These are phyloP conservation scores for Oenanthe melanoleuca DNA, from an alignment of 2,113 vertebrate species.

Conservation along the genomic window DNA sequence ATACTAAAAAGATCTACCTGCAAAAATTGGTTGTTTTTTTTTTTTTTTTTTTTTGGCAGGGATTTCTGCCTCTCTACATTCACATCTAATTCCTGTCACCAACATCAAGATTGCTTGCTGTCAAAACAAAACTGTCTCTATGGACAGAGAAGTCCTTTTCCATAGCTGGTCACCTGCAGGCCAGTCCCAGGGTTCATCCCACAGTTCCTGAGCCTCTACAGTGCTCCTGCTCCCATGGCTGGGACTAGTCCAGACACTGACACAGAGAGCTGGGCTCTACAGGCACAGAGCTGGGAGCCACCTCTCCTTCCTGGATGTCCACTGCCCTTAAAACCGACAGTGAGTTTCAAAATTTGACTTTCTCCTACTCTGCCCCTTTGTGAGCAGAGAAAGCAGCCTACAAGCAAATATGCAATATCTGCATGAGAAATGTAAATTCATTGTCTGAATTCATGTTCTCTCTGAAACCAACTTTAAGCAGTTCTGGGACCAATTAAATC, in stretches of 20 bases:
- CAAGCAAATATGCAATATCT: not conserved
- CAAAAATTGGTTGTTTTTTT: not conserved
- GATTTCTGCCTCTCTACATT: not conserved
- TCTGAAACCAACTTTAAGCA: not conserved
- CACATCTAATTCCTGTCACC: not conserved
- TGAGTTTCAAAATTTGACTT: not conserved
- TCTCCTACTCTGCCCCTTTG: not conserved
- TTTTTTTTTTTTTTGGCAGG: not conserved
- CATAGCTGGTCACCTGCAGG: not conserved
- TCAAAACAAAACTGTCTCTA: not conserved
- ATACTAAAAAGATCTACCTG: not conserved
- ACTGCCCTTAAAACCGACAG: not conserved
- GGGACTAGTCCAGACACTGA: not conserved
- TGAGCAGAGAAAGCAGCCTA: not conserved
- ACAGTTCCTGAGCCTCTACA: not conserved
- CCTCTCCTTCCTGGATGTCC: not conserved
- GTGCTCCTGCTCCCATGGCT: not conserved
- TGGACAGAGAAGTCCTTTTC: not conserved
- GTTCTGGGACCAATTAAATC: not conserved
- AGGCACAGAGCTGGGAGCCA: not conserved
- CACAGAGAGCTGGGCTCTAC: not conserved
- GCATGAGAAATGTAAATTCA: not conserved
- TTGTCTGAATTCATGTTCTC: not conserved
- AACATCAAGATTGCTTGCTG: not conserved
- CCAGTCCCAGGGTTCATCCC: not conserved